phyloP scores from a whole-genome alignment of 2,113 vertebrate species.

The Brachyhypopomus gauderio region DNA sequence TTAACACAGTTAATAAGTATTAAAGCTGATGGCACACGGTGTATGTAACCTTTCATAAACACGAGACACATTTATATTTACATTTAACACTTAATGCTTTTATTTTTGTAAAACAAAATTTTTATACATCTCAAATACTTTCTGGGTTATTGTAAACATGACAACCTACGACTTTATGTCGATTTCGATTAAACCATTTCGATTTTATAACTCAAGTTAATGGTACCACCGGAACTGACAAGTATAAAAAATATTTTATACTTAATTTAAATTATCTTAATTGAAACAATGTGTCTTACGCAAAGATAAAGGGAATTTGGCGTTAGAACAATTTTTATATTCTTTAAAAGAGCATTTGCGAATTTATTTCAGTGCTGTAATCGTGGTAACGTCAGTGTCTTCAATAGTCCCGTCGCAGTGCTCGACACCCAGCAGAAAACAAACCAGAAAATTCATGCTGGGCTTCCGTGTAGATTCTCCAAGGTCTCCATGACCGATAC shows the following conservation, averaged over 20 bases:
- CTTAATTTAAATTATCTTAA: not conserved
- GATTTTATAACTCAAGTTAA: conserved; percentile 13
- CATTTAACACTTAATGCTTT: conserved; percentile 18
- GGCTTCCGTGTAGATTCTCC: not conserved
- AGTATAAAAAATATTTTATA: not conserved
- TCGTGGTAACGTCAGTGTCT: not conserved
- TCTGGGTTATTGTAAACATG: conserved; percentile 38
- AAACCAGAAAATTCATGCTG: not conserved
- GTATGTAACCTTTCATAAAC: not conserved
- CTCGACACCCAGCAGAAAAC: not conserved
- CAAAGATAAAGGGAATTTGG: conserved; percentile 1
- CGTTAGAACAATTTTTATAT: not conserved
- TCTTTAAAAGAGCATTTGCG: not conserved
- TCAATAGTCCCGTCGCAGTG: not conserved
- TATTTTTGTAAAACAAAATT: conserved; percentile 25
- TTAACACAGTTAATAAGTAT: not conserved
- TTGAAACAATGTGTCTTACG: not conserved
- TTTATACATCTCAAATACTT: conserved; percentile 37
- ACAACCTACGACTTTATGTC: conserved; percentile 5
- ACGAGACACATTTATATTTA: conserved; percentile 18
- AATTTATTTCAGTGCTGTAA: conserved; percentile 4
- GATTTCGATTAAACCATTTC: too few species aligned
- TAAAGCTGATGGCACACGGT: not conserved
- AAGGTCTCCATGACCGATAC: not conserved
- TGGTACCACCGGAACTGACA: conserved; percentile 28